A percentile compares a stretch with the other conserved stretches of the same genome.
Evolutionary conservation across 2,888 invertebrate genomes (phyloP).

Genomic region (Mechanitis mazaeus): DNA sequence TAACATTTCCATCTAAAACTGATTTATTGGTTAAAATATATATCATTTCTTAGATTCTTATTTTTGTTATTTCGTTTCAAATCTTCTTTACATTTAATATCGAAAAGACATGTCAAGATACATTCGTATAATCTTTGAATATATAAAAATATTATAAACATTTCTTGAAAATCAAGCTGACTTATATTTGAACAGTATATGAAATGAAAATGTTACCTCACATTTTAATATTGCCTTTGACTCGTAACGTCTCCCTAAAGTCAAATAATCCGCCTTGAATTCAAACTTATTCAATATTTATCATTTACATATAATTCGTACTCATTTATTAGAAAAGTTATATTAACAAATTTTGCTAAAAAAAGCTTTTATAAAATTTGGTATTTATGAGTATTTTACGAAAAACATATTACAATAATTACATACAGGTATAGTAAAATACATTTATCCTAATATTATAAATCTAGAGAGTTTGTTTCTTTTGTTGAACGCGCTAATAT

Average conservation of each 20-base stretch:
- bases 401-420: neutral
- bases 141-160: neutral
- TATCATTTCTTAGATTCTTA: conserved; percentile 14
- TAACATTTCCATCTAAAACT: conserved; percentile 8
- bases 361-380: too few relatives aligned
- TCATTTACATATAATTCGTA: conserved; percentile 17
- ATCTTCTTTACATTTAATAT: neutral
- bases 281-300: conserved; percentile 19
- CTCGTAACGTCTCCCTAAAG: conserved; percentile 19
- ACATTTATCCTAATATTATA: neutral
- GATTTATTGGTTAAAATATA: conserved; percentile 15
- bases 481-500: too few relatives aligned
- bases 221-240: conserved; percentile 31
- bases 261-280: conserved; percentile 23
- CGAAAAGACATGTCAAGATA: neutral
- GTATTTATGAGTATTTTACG: too few relatives aligned
- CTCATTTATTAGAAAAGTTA: neutral
- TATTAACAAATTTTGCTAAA: too few relatives aligned
- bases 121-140: neutral
- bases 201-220: conserved; percentile 31
- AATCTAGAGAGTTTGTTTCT: too few relatives aligned
- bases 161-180: conserved; percentile 15
- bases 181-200: conserved; percentile 28
- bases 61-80: conserved; percentile 17
- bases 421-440: neutral